Percentiles rank a stretch among this genome's conserved stretches.
Evolutionary conservation across 2,888 invertebrate species (phyloP).

Genomic region (Iselma pallidipennis): DNA sequence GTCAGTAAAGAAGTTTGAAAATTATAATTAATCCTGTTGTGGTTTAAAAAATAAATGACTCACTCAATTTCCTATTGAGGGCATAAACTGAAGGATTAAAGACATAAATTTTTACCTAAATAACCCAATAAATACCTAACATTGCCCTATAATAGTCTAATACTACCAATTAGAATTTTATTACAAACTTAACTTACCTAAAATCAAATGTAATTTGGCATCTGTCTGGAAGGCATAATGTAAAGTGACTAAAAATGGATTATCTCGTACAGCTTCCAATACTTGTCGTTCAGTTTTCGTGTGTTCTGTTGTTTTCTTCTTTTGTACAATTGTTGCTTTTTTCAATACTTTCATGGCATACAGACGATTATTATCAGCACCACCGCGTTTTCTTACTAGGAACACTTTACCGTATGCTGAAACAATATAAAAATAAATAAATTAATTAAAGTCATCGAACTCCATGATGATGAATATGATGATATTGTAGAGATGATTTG

Average conservation of each 20-base stretch:
- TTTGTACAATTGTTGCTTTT: conserved; percentile 92
- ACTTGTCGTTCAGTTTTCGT: conserved; percentile 97
- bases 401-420: conserved; percentile 95
- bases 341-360: conserved; percentile 99
- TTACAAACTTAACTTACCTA: conserved; percentile 72
- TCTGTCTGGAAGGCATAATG: conserved; percentile 99
- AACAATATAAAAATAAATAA: conserved; percentile 50
- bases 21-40: neutral
- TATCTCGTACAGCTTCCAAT: conserved; percentile 90
- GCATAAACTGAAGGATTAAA: neutral
- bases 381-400: conserved; percentile 89
- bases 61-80: neutral
- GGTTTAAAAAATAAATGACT: neutral
- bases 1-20: neutral
- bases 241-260: conserved; percentile 94
- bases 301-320: conserved; percentile 95
- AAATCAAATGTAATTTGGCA: conserved; percentile 92
- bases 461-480: neutral
- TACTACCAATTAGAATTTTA: too few species aligned
- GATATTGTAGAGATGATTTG: neutral
- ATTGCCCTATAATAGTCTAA: too few species aligned
- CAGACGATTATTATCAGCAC: conserved; percentile 82
- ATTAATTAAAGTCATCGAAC: neutral
- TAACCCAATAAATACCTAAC: too few species aligned
- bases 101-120: neutral